Evolutionary conservation across 2,113 vertebrate genomes (phyloP), one percentile per base, ranked within the genome.

Genomic region (Charadrius vociferus): DNA sequence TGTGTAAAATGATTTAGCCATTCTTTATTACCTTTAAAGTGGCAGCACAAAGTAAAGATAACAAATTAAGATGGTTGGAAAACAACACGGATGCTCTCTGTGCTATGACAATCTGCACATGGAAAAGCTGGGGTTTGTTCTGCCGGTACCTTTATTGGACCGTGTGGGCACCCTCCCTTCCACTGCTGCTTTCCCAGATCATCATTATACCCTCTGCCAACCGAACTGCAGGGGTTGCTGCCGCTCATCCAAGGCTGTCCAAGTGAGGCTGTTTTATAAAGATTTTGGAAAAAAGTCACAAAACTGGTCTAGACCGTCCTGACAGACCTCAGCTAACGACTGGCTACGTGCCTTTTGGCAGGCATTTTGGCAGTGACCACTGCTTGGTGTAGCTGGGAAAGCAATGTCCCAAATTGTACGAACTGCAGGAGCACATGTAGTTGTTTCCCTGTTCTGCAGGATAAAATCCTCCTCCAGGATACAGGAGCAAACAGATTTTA

Each of bases 191-290:
- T 59, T 78, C 77, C 52, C 56, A 82, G 65, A 56, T 65, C 58
- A 34, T 21, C 0, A 0, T n/a, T n/a, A n/a, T 2, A 62, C 4
- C 5, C 13, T 53, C 55, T 29, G 14, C 45, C 81, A 87, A 9
- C 10, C 2, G 21, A 81, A 84, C 52, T 58, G 34, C 26, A 63
- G 24, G 22, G 30, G 8, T 15, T 82, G 62, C n/a, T 80, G 32
- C 23, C n/a, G 36, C 8, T 32, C 30, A 53, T 26, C 52, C 14
- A 78, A 58, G 39, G 24, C 59, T 52, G 39, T 23, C 4, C 0
- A 72, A 56, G 11, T 34, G 39, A 72, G n/a, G 14, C 15, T 8
- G 7, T 49, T 90, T 67, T 27, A 58, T 18, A 37, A 74, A 53
- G 14, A n/a, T 39, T 52, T 73, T 49, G 21, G 0, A 4, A 84